A percentile compares a stretch with the other conserved stretches of the same genome.
Conservation (phyloP, 2,797 vertebrate species). For the Aldrovandia affinis region DNA sequence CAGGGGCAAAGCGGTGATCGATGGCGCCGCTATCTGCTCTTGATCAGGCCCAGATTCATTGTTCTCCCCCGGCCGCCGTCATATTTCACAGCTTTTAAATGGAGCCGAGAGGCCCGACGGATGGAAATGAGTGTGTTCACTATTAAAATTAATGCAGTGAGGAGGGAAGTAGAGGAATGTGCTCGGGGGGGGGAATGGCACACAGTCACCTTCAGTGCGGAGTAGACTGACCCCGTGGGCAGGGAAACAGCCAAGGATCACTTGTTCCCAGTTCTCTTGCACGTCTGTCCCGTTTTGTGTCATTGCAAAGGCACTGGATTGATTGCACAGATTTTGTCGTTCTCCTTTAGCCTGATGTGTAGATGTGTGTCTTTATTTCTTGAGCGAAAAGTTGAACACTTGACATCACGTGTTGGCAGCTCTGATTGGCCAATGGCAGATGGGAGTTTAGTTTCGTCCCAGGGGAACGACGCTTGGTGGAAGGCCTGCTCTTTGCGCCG, state of each 20-base stretch:
- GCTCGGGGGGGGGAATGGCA: not conserved
- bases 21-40: conserved; percentile 18
- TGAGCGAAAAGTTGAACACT: not conserved
- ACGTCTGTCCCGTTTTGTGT: too few species aligned
- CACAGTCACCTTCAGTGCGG: conserved; percentile 19
- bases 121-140: conserved; percentile 32
- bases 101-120: conserved; percentile 9
- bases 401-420: not conserved
- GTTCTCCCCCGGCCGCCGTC: not conserved
- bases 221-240: not conserved
- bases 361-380: not conserved
- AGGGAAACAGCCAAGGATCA: not conserved
- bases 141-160: conserved; percentile 35
- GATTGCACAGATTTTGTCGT: too few species aligned
- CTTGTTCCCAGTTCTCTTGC: not conserved
- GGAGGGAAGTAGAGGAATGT: conserved; percentile 26
- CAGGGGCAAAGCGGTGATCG: conserved; percentile 11
- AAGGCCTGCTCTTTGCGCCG: not conserved
- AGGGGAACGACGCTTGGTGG: not conserved
- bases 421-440: not conserved
- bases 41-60: conserved; percentile 18
- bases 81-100: conserved; percentile 31
- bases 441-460: not conserved
- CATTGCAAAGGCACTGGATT: too few species aligned
- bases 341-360: not conserved